Evolutionary conservation across 2,113 vertebrate species (phyloP).

Genomic region (Hippocampus zosterae): DNA sequence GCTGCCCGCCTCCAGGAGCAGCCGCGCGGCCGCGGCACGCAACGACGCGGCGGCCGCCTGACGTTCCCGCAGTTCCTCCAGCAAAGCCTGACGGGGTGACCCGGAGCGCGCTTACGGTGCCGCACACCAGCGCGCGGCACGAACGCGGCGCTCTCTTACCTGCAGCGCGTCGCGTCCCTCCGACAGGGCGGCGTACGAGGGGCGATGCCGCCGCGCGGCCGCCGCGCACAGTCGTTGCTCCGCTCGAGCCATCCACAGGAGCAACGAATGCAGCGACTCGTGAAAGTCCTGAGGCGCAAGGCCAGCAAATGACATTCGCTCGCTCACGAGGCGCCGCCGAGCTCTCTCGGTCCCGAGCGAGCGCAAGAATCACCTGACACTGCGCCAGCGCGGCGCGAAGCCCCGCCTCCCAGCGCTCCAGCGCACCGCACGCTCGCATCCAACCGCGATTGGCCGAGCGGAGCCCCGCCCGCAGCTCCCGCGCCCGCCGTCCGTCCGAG

Average conservation of each 20-base stretch:
- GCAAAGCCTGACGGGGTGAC: slow-evolving; percentile 71
- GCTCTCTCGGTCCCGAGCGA: too few species aligned
- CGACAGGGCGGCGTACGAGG: slow-evolving; percentile 55
- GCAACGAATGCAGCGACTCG: slow-evolving; percentile 75
- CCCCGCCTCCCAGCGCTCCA: slow-evolving; percentile 77
- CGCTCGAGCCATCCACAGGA: slow-evolving; percentile 79
- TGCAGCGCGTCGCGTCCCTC: slow-evolving; percentile 66
- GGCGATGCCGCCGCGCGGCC: slow-evolving; percentile 35
- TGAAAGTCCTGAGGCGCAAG: slow-evolving; percentile 82
- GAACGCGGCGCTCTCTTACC: slow-evolving; percentile 71
- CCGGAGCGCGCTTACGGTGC: slow-evolving; percentile 65
- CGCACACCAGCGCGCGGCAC: slow-evolving; percentile 49
- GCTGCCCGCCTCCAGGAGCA: slow-evolving; percentile 71
- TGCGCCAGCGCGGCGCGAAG: slow-evolving; percentile 76
- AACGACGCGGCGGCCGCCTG: slow-evolving; percentile 74
- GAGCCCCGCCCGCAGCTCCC: slow-evolving; percentile 75
- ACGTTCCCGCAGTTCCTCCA: slow-evolving; percentile 73
- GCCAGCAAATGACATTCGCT: too few species aligned
- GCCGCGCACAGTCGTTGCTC: slow-evolving; percentile 69
- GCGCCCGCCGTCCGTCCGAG: slow-evolving; percentile 64
- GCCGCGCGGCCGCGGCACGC: slow-evolving; percentile 76
- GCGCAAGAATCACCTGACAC: slow-evolving; percentile 77
- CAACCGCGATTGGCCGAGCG: slow-evolving; percentile 77
- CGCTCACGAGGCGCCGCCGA: not conserved
- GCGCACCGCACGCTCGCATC: slow-evolving; percentile 67